Conservation (phyloP, 2,797 vertebrate species). For the Sciurus vulgaris region DNA sequence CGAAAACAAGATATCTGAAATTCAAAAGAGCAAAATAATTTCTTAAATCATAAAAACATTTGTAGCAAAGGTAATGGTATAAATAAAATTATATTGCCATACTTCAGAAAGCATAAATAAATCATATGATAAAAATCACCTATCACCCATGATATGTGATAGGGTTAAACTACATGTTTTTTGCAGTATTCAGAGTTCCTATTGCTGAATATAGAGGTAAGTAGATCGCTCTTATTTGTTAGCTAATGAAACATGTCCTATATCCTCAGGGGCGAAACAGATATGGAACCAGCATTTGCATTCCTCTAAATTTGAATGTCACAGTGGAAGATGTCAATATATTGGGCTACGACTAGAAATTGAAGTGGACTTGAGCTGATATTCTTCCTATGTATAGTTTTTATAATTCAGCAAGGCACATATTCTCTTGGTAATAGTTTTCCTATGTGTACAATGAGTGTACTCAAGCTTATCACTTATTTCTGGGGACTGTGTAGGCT, state of each 20-base stretch:
- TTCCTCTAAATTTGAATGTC: not conserved
- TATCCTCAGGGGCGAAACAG: not conserved
- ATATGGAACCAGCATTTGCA: not conserved
- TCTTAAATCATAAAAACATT: conserved; percentile 52
- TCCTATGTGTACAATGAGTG: not conserved
- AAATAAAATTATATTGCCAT: not conserved
- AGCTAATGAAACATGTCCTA: not conserved
- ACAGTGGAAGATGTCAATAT: not conserved
- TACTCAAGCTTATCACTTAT: not conserved
- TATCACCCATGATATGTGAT: not conserved
- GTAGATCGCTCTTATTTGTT: not conserved
- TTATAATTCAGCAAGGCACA: not conserved
- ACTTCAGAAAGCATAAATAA: conserved; percentile 1
- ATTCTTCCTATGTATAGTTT: not conserved
- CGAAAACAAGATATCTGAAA: conserved; percentile 61
- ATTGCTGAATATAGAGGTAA: not conserved
- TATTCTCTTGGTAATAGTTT: not conserved
- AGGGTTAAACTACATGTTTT: not conserved
- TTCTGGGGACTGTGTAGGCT: not conserved
- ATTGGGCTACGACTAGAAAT: not conserved
- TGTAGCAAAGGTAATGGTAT: conserved; percentile 6
- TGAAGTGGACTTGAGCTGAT: not conserved
- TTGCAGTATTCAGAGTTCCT: not conserved
- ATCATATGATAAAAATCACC: not conserved
- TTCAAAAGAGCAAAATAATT: conserved; percentile 57